phyloP scores from a whole-genome alignment of 2,797 vertebrate species.

The Sarcophilus harrisii region DNA sequence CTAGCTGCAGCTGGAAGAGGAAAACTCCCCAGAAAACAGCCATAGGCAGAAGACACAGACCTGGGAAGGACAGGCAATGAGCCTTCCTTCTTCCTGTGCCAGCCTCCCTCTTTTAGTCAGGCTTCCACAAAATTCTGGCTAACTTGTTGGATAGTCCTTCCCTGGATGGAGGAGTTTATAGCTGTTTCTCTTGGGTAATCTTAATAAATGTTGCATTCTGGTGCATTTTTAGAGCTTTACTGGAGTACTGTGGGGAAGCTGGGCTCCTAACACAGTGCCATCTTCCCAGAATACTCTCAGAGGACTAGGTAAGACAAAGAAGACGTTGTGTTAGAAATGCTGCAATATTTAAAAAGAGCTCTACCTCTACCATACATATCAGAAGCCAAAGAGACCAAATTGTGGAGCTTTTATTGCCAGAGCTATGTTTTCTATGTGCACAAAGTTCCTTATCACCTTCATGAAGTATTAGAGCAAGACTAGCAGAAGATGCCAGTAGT shows the following conservation, averaged over 20 bases:
- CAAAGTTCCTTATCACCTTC: not conserved
- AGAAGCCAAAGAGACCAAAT: not conserved
- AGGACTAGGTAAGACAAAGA: not conserved
- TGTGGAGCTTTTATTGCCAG: not conserved
- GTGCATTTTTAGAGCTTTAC: not conserved
- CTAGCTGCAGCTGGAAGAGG: not conserved
- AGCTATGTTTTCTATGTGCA: not conserved
- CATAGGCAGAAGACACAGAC: not conserved
- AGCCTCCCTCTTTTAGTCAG: not conserved
- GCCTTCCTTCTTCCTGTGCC: not conserved
- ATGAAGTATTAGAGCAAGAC: not conserved
- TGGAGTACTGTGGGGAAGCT: not conserved
- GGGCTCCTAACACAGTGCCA: not conserved
- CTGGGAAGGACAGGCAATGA: not conserved
- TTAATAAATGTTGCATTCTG: not conserved
- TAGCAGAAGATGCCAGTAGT: not conserved
- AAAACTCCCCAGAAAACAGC: not conserved
- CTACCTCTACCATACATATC: not conserved
- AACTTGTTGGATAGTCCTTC: not conserved
- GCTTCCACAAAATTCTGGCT: not conserved
- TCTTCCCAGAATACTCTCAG: not conserved
- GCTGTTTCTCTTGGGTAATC: not conserved
- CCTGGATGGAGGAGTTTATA: not conserved
- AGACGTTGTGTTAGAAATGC: not conserved
- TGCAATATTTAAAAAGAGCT: not conserved